Evolutionary conservation across 2,888 invertebrate species (phyloP), one percentile per base, ranked within the genome.

Genomic region (Gnatocerus cornutus): DNA sequence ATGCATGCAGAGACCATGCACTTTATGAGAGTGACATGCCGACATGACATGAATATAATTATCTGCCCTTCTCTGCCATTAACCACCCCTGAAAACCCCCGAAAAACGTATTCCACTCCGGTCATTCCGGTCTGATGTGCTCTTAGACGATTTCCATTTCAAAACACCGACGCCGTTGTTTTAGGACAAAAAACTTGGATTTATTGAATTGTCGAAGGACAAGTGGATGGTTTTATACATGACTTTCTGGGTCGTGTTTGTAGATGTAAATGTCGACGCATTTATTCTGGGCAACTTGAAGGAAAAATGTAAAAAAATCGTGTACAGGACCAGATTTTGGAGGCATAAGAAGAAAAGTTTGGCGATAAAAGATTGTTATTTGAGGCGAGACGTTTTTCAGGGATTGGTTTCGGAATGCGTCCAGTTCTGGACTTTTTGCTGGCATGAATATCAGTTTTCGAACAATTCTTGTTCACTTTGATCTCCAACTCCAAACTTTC

Each of bases 31-130:
- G 69, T 74, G 74, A 73, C 73, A 71, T 72, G 72, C 58, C 70
- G 71, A 71, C 74, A 72, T 73, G 73, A 73, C 73, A 66, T 74
- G 73, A 72, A 73, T 72, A 67, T 66, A 74, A 74, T 74, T 74
- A 73, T 68, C 61, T 14, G 46, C 52, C 68, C 58, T 39, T 63
- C 58, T 30, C 16, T 46, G 30, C 29, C 21, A 21, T 9, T 10
- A 30, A 21, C 30, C 33, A 46, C 43, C 46, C 59, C 45, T 10
- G 27, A 29, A 12, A 3, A 30, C 16, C 56, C 14, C 33, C 14
- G 53, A 27, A 56, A 43, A 56, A 56, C 16, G 10, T 12, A 10
- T 21, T 59, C 30, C 45, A 43, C 59, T 46, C 6, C 30, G 62
- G 62, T 62, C 46, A 48, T 61, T 45, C 29, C 14, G 12, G 52